These are phyloP conservation scores for Orchesella flavescens DNA, from an alignment of 2,888 invertebrate species.

Conservation along the genomic window DNA sequence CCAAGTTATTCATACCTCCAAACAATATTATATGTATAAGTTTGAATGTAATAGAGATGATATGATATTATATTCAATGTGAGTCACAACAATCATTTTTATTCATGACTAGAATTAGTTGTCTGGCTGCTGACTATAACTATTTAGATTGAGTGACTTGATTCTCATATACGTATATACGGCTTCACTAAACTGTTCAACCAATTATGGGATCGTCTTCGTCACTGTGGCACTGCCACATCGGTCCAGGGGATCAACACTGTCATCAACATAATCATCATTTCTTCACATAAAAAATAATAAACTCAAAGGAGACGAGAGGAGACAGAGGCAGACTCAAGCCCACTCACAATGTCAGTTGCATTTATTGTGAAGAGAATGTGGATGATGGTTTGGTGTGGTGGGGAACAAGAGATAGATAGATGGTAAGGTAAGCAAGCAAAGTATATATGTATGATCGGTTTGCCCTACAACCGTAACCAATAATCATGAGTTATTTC, in stretches of 20 bases:
- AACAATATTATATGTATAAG: no score
- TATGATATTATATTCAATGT: no score
- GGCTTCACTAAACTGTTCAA: slow-evolving; percentile 46
- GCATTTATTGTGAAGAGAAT: no score
- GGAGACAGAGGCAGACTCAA: background rate
- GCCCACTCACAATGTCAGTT: background rate
- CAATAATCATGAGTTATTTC: slow-evolving; percentile 65
- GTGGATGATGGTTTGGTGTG: no score
- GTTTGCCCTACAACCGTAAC: slow-evolving; percentile 58
- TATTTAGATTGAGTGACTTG: slow-evolving; percentile 59
- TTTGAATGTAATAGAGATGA: no score
- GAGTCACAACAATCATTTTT: background rate
- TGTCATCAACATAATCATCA: slow-evolving; percentile 52
- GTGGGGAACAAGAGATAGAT: slow-evolving; percentile 24
- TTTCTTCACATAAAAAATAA: slow-evolving; percentile 23
- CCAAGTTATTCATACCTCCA: no score
- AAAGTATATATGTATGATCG: slow-evolving; percentile 45
- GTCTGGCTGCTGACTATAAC: slow-evolving; percentile 45
- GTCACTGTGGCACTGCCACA: slow-evolving; percentile 19
- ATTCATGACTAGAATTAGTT: slow-evolving; percentile 39
- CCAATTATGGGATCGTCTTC: slow-evolving; percentile 57
- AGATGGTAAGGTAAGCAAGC: background rate
- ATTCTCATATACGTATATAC: background rate
- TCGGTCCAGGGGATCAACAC: slow-evolving; percentile 34
- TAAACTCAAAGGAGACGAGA: background rate